Evolutionary conservation across 2,113 vertebrate species (phyloP), one percentile per base, ranked within the genome.

Genomic region (Carlito syrichta): DNA sequence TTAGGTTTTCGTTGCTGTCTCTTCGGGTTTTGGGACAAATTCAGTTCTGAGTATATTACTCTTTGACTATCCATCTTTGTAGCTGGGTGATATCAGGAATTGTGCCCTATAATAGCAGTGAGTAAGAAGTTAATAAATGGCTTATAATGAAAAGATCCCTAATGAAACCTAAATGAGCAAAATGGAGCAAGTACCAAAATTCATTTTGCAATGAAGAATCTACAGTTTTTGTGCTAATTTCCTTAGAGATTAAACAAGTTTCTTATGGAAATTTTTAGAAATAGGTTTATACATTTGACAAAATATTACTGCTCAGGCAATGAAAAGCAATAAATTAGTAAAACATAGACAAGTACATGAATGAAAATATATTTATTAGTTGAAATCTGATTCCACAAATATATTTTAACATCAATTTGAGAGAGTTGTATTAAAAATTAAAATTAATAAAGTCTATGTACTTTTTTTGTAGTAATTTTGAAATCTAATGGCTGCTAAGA

Each of bases 21-120:
- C 74, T 79, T 56, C n/a, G 27, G 58, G 14, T 7, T 14, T 43
- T 23, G 66, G 30, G 71, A 13, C n/a, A 85, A 56, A 22, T 68
- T 92, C 35, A 94, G 4, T 16, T 96, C 92, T 13, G 71, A 19
- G n/a, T 92, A 97, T 27, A 68, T 45, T 1, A 95, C 88, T 56
- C 0, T 60, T 63, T 94, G 77, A 7, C 89, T 69, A 66, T 45
- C 78, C 94, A 97, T 92, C 40, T 85, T 27, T 66, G 23, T 14
- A 58, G 48, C n/a, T 63, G 63, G 8, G 19, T 17, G 35, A 20
- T 45, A 45, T 45, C 54, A 81, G 27, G 30, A 3, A 52, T 25
- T 25, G 43, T 40, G 20, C 14, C 60, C 35, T 69, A n/a, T 17
- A 13, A 22, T 45, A 48, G 40, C 6, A 20, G 32, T 48, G 14